Base-by-base conservation (phyloP, 2,888 invertebrate genomes). In the Drosophila hamatofila region DNA sequence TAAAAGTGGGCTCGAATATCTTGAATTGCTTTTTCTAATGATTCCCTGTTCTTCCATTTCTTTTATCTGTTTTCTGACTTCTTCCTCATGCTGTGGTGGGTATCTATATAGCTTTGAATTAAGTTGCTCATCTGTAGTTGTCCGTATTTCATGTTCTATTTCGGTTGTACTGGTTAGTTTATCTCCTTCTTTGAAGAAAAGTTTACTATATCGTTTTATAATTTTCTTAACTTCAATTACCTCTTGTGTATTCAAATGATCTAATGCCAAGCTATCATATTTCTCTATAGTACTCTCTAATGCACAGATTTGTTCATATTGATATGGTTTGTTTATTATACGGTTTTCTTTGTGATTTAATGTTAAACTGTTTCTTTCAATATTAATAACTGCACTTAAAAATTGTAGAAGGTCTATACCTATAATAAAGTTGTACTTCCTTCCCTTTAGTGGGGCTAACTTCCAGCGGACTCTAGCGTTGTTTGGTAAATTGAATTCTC, bases 21-120 rank as follows among this genome's bases (percentile, higher is more conserved):
- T 39, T 39, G n/a, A 39, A 39, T 39, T 39, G n/a, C n/a, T 39
- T 12, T 39, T 39, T 16, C 39, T 39, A n/a, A 39, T n/a, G 8
- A 39, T 39, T 39, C 39, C 39, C 37, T 39, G 39, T 39, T 39
- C n/a, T 39, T 39, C 39, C n/a, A 39, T 39, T n/a, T n/a, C n/a
- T 39, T n/a, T 39, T 39, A 39, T 39, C 39, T 39, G 39, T 8
- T 39, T 39, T 39, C 39, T n/a, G 2, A 39, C n/a, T n/a, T 39
- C 39, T 39, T 39, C 39, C 39, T n/a, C 39, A 35, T 35, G 12
- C 12, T 35, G 35, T 35, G 35, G 35, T 14, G 3, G 35, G 12
- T 35, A 35, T 14, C 35, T 35, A 35, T 35, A 14, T 12, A 35
- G 14, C 2, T 37, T 16, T 4, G 35, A 35, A 35, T 35, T 14